These are phyloP conservation scores for Tupiocoris notatus DNA, from an alignment of 2,888 invertebrate genomes.

Conservation along the genomic window DNA sequence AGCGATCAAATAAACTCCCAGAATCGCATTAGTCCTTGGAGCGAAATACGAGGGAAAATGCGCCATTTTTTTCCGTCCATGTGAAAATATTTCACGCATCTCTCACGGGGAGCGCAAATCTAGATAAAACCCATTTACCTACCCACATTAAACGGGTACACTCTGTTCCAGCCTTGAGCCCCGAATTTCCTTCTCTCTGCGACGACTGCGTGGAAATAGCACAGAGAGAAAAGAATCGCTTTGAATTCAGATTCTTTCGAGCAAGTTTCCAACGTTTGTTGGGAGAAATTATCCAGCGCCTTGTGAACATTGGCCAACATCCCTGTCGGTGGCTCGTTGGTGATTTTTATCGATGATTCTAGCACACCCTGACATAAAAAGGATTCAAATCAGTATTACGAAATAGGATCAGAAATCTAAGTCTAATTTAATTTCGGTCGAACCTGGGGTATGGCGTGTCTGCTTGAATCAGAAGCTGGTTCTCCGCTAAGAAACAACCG, in stretches of 20 bases:
- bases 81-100: too few relatives aligned
- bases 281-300: constrained; percentile 86
- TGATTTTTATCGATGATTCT: constrained; percentile 91
- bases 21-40: too few relatives aligned
- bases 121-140: constrained; percentile 43
- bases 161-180: constrained; percentile 88
- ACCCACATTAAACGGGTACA: constrained; percentile 62
- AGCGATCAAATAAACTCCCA: too few relatives aligned
- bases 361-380: constrained; percentile 88
- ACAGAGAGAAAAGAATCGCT: constrained; percentile 80
- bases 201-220: constrained; percentile 94
- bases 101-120: too few relatives aligned
- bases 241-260: constrained; percentile 92
- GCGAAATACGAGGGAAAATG: too few relatives aligned
- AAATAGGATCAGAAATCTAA: too few relatives aligned
- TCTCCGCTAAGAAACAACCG: constrained; percentile 84
- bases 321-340: constrained; percentile 93
- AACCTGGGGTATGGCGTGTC: constrained; percentile 62
- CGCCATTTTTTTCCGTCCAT: too few relatives aligned
- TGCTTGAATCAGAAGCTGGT: constrained; percentile 68
- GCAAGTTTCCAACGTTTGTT: constrained; percentile 89
- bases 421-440: too few relatives aligned
- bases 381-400: too few relatives aligned
- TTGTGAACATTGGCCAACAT: constrained; percentile 94
- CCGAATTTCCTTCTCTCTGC: constrained; percentile 92